phyloP scores from a whole-genome alignment of 2,113 vertebrate genomes.

The Varanus komodoensis region DNA sequence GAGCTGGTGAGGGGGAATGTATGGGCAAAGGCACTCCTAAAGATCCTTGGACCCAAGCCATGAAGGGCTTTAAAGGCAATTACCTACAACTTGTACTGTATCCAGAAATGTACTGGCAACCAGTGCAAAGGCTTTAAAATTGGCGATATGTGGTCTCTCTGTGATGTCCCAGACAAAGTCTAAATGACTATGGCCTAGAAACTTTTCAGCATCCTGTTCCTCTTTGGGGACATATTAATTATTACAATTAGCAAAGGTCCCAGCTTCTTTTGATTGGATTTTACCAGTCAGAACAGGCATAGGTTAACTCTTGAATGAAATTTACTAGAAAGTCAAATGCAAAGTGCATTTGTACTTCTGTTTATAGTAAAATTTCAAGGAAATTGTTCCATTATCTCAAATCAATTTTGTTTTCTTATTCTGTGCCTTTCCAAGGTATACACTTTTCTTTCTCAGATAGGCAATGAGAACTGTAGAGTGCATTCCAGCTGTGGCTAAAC shows the following conservation, averaged over 20 bases:
- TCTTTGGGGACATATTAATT: not conserved
- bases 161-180: not conserved
- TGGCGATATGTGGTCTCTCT: too few relatives aligned
- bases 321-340: not conserved
- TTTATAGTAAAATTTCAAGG: not conserved
- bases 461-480: not conserved
- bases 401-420: not conserved
- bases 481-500: not conserved
- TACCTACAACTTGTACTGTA: too few relatives aligned
- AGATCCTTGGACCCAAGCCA: too few relatives aligned
- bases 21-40: too few relatives aligned
- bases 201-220: not conserved
- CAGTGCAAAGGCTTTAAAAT: too few relatives aligned
- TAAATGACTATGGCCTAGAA: not conserved
- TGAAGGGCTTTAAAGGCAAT: too few relatives aligned
- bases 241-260: not conserved
- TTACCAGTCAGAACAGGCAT: not conserved
- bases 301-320: not conserved
- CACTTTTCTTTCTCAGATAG: not conserved
- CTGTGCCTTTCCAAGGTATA: not conserved
- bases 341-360: not conserved
- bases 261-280: not conserved
- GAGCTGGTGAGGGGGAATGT: too few relatives aligned
- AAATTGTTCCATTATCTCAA: not conserved
- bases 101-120: too few relatives aligned